These are phyloP conservation scores for Megaceryle maxima DNA, from an alignment of 2,113 vertebrate genomes.

Conservation along the genomic window DNA sequence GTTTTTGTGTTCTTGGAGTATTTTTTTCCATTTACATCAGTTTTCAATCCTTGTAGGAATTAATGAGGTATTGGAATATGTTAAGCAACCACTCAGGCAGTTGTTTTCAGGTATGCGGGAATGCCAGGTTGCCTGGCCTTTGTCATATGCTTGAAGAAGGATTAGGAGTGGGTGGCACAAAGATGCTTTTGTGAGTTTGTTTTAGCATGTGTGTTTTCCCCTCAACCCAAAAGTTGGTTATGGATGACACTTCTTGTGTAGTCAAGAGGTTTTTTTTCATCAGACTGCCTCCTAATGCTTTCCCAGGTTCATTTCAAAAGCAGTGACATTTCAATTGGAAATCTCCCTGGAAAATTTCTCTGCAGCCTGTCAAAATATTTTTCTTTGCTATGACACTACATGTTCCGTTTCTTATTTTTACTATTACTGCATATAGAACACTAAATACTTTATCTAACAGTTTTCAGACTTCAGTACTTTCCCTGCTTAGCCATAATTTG, in stretches of 20 bases:
- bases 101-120: background rate
- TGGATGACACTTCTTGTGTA: background rate
- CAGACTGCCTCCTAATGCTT: background rate
- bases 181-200: background rate
- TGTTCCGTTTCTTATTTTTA: slow-evolving; percentile 30
- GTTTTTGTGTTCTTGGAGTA: background rate
- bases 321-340: background rate
- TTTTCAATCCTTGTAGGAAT: background rate
- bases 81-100: background rate
- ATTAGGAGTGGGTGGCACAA: background rate
- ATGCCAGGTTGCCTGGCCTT: background rate
- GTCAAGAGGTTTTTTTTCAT: background rate
- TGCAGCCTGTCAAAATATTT: slow-evolving; percentile 37
- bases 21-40: background rate
- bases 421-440: background rate
- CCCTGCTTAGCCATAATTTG: background rate
- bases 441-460: background rate
- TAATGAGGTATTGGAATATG: background rate
- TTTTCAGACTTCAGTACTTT: background rate
- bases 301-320: background rate
- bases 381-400: background rate
- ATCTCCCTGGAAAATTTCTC: background rate
- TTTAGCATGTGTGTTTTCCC: background rate
- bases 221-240: background rate
- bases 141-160: accelerated